These are phyloP conservation scores for Antennarius maculatus DNA, from an alignment of 2,797 vertebrate genomes.

Conservation along the genomic window DNA sequence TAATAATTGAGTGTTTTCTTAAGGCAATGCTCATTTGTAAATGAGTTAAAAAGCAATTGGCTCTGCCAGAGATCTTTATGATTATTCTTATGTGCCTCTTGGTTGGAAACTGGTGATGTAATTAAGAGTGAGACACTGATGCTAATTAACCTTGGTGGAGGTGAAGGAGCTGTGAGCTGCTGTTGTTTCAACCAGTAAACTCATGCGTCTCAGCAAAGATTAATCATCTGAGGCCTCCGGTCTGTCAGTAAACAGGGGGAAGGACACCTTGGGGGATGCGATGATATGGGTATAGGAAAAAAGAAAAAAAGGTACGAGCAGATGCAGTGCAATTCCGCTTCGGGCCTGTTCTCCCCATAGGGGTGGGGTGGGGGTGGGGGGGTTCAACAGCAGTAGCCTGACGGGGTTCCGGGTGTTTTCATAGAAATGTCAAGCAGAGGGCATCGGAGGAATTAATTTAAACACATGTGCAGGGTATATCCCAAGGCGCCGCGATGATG, in stretches of 20 bases:
- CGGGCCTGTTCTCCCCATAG: conserved; percentile 47
- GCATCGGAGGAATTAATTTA: conserved; percentile 72
- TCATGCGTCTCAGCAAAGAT: conserved; percentile 66
- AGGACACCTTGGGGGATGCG: conserved; percentile 72
- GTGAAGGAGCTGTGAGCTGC: conserved; percentile 70
- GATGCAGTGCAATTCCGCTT: conserved; percentile 39
- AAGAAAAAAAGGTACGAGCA: conserved; percentile 32
- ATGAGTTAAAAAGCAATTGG: conserved; percentile 32
- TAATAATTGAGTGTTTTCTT: conserved; percentile 4
- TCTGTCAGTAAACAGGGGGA: conserved; percentile 61
- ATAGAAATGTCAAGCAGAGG: conserved; percentile 76
- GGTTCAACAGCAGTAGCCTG: conserved; percentile 51
- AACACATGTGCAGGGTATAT: conserved; percentile 64
- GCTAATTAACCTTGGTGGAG: conserved; percentile 76
- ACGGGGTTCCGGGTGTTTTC: conserved; percentile 69
- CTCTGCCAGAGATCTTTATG: conserved; percentile 55
- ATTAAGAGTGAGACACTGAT: conserved; percentile 66
- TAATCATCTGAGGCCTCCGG: conserved; percentile 63
- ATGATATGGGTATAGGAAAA: conserved; percentile 46
- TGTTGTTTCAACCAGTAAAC: conserved; percentile 71
- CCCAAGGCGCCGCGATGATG: conserved; percentile 61
- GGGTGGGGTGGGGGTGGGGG: conserved; percentile 36
- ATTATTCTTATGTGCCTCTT: conserved; percentile 57
- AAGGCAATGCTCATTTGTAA: conserved; percentile 24
- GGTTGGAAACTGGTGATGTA: conserved; percentile 58